Percentiles rank a stretch among this genome's conserved stretches.
Evolutionary conservation across 2,113 vertebrate species (phyloP).

Genomic region (Neogobius melanostomus): DNA sequence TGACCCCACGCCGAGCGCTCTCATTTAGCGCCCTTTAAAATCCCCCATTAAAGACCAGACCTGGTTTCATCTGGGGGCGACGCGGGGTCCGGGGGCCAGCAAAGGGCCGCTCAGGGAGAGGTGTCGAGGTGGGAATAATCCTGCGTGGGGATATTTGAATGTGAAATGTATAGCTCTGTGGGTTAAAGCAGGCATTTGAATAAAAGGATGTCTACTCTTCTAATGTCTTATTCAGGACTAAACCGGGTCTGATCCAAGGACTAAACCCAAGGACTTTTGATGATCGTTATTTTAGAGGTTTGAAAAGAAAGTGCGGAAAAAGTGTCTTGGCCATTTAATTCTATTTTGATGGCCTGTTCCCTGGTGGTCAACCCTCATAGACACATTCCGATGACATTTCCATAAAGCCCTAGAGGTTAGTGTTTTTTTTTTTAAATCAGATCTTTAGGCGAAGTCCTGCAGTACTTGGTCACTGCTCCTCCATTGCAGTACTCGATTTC

Average conservation of each 20-base stretch:
- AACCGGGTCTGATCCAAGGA: neutral
- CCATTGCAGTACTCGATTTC: too few relatives aligned
- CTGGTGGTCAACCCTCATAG: too few relatives aligned
- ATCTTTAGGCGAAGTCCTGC: too few relatives aligned
- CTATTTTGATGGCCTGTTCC: too few relatives aligned
- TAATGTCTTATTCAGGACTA: slow-evolving; percentile 5
- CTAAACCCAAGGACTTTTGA: too few relatives aligned
- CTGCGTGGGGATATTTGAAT: neutral
- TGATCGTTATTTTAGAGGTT: neutral
- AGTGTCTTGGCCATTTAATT: too few relatives aligned
- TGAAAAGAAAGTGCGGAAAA: neutral
- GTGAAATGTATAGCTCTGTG: neutral
- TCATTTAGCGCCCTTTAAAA: slow-evolving; percentile 6
- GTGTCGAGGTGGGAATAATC: neutral
- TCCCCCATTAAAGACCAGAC: neutral
- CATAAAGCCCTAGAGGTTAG: too few relatives aligned
- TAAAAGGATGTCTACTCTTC: neutral
- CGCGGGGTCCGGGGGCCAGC: neutral
- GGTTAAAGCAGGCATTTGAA: neutral
- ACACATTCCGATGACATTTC: too few relatives aligned
- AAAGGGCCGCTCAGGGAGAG: neutral
- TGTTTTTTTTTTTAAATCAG: too few relatives aligned
- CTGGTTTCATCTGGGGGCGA: neutral
- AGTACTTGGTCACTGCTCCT: too few relatives aligned
- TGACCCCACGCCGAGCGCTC: neutral